Base-by-base conservation (phyloP, 1,140 invertebrate genomes). In the Sogatella furcifera region DNA sequence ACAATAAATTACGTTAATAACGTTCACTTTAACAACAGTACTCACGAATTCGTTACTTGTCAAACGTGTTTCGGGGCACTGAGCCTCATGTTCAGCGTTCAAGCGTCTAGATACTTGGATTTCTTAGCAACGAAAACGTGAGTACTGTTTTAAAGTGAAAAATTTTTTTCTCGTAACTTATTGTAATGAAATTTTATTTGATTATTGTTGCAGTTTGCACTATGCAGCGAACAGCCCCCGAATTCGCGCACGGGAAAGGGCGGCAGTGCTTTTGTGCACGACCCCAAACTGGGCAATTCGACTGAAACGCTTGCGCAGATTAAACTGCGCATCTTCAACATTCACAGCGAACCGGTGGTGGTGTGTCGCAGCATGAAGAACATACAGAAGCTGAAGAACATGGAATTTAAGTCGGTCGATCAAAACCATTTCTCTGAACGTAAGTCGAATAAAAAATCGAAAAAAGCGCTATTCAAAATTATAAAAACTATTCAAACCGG, bases 251-350 rank as follows among this genome's bases (percentile, higher is more conserved):
- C 14, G n/a, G 53, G 34, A 44, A 61, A 59, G 44, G 56, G 81
- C 31, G 93, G 90, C 34, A 81, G 84, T 66, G 85, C 83, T 56
- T 99, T 98, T 77, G 82, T 99, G 52, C 89, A 97, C 72, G 94
- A 98, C 78, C 92, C 94, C 8, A 88, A 89, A 72, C 79, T 97
- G 56, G 72, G 75, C n/a, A 74, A 76, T 46, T 74, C 72, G 15
- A 61, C 62, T 13, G 34, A 38, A 38, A 38, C 34, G 34, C 2
- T 38, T 4, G 34, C 34, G 11, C 34, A 11, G 9, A 38, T n/a
- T n/a, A n/a, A n/a, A n/a, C n/a, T 38, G 34, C 8, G 34, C 9
- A 38, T 38, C 9, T 38, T 38, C 11, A 84, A 87, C 76, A 73
- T 79, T 14, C 76, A 80, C 55, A 80, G 81, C 46, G 74, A 83